phyloP scores from a whole-genome alignment of 2,888 invertebrate genomes.

The Perizoma affinitatum region DNA sequence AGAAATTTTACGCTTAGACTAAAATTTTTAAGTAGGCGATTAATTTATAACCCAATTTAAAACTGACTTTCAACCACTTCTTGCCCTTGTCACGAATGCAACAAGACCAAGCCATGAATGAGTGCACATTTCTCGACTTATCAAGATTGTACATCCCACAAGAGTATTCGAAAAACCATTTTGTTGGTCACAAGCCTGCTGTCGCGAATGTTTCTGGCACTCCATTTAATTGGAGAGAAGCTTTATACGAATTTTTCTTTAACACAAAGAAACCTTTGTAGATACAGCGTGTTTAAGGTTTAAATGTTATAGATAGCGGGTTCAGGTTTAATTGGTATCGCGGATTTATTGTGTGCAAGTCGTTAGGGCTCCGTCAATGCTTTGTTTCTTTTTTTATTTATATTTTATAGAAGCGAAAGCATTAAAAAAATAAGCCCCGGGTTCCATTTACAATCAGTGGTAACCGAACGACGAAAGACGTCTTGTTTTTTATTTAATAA shows the following conservation, averaged over 20 bases:
- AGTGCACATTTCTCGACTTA: conserved; percentile 14
- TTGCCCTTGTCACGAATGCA: too few species aligned
- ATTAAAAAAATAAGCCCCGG: background rate
- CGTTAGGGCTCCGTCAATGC: conserved; percentile 10
- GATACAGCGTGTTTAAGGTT: conserved; percentile 37
- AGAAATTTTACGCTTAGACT: too few species aligned
- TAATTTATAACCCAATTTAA: too few species aligned
- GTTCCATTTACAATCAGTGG: too few species aligned
- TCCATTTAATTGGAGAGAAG: conserved; percentile 63
- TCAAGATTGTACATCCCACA: conserved; percentile 19
- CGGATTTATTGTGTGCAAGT: conserved; percentile 20
- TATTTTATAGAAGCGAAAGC: background rate
- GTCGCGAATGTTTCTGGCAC: conserved; percentile 55
- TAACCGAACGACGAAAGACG: too few species aligned
- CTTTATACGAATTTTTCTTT: conserved; percentile 52
- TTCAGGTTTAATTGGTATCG: conserved; percentile 31
- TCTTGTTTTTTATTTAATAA: too few species aligned
- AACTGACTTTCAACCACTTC: too few species aligned
- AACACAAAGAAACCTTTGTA: conserved; percentile 49
- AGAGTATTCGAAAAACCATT: conserved; percentile 50
- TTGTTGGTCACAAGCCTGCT: conserved; percentile 40
- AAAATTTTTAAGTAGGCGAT: too few species aligned
- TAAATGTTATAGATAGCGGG: conserved; percentile 34
- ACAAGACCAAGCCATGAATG: background rate
- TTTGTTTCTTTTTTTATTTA: too few species aligned